Evolutionary conservation across 2,797 vertebrate genomes (phyloP).

Genomic region (Syngnathus rostellatus): DNA sequence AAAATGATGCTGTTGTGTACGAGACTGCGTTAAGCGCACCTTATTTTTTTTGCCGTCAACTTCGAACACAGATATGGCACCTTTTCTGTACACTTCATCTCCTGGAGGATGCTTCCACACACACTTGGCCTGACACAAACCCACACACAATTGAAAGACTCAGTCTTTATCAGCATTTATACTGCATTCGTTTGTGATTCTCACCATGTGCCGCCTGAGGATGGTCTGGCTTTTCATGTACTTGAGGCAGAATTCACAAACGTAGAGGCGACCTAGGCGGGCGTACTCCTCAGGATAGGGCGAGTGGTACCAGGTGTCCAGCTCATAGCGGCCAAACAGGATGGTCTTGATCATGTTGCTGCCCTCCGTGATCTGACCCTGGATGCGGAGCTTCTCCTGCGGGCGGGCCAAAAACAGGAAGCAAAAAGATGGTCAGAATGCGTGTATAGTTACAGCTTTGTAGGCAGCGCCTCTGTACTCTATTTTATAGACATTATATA

Average conservation of each 20-base stretch:
- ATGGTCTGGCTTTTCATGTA: slow-evolving; percentile 99
- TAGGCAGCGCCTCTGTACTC: no score
- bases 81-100: slow-evolving; percentile 95
- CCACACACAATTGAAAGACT: not conserved
- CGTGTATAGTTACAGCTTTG: no score
- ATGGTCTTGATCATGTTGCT: slow-evolving; percentile 98
- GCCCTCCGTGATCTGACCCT: slow-evolving; percentile 91
- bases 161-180: not conserved
- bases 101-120: slow-evolving; percentile 98
- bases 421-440: not conserved
- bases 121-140: slow-evolving; percentile 82
- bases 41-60: slow-evolving; percentile 99
- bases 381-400: slow-evolving; percentile 91
- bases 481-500: no score
- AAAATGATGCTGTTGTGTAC: not conserved
- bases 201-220: slow-evolving; percentile 91
- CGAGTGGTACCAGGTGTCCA: slow-evolving; percentile 98
- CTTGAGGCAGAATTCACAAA: slow-evolving; percentile 97
- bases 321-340: slow-evolving; percentile 88
- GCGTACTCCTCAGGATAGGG: slow-evolving; percentile 97
- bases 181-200: not conserved
- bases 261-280: slow-evolving; percentile 88
- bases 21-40: slow-evolving; percentile 51
- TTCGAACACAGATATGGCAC: slow-evolving; percentile 94
- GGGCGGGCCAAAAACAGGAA: slow-evolving; percentile 25